Evolutionary conservation across 2,888 invertebrate genomes (phyloP), one percentile per base, ranked within the genome.

Genomic region (Nebria brevicollis): DNA sequence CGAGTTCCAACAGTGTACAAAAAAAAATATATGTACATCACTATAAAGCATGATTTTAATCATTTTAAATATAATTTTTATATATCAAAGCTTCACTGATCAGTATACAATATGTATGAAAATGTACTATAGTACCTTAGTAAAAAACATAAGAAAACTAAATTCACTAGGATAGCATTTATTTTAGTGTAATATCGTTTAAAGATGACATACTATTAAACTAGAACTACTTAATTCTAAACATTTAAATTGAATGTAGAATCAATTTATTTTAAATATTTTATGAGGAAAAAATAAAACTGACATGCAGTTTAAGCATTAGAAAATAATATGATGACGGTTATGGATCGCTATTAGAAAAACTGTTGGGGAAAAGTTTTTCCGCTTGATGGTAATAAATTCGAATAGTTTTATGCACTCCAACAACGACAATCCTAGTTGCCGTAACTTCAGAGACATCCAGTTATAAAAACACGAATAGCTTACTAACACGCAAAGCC

Each of bases 1-100:
- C 75, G 75, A 75, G 75, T 75, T 20, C 43, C 54, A 8, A 43
- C 20, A n/a, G 43, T 15, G 15, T 20, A 64, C 13, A 43, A 54
- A 75, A 75, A 75, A 54, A 75, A 75, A 15, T 66, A 20, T 20
- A 20, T 54, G 11, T 54, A 54, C 54, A 54, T 54, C 8, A 54
- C 54, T 54, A 54, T 34, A 34, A 2, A 34, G 4, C 34, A 34
- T 34, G 11, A 70, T 72, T 72, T 72, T 72, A 72, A 72, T 72
- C 34, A 72, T 72, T 54, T 54, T 54, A 54, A 54, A 8, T 54
- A 54, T 54, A 34, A 34, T 34, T 34, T 34, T 34, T 34, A 34
- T 34, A 34, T 5, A 34, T 34, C 34, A 34, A 34, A 34, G 34
- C 34, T 5, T 4, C 2, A 34, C 34, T 34, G 34, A 5, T 34